Conservation (phyloP, 2,888 invertebrate genomes). For the Rotaria macrura region DNA sequence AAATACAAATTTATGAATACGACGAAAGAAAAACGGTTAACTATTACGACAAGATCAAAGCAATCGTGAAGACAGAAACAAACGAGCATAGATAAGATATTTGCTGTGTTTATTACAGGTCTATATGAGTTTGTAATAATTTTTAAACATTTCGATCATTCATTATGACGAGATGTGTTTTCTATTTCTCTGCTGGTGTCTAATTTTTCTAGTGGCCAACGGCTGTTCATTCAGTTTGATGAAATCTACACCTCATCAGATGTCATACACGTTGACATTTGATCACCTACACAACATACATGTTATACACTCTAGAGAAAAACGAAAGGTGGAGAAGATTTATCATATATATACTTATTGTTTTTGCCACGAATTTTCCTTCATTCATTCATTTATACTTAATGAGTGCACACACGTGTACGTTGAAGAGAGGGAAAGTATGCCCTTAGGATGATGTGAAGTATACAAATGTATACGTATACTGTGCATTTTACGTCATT, state of each 20-base stretch:
- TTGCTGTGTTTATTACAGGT: not conserved
- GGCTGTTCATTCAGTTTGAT: not conserved
- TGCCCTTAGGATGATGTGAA: not conserved
- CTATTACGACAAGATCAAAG: not conserved
- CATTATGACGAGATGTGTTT: not conserved
- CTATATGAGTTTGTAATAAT: not conserved
- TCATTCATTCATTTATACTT: not conserved
- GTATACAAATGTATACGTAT: not conserved
- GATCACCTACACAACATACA: not conserved
- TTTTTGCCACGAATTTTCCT: not conserved
- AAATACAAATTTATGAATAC: not conserved
- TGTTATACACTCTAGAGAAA: not conserved
- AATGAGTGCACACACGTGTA: slow-evolving; percentile 1
- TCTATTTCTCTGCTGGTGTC: not conserved
- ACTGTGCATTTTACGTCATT: not conserved
- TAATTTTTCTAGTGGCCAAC: slow-evolving; percentile 3
- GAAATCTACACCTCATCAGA: not conserved
- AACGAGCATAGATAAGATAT: not conserved
- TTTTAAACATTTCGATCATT: not conserved
- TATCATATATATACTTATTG: not conserved
- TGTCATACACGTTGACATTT: not conserved
- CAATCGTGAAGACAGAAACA: not conserved
- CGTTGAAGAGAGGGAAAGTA: not conserved
- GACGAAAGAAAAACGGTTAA: not conserved
- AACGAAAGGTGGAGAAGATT: not conserved